Evolutionary conservation across 2,113 vertebrate genomes (phyloP), one percentile per base, ranked within the genome.

Genomic region (Semnornis frantzii): DNA sequence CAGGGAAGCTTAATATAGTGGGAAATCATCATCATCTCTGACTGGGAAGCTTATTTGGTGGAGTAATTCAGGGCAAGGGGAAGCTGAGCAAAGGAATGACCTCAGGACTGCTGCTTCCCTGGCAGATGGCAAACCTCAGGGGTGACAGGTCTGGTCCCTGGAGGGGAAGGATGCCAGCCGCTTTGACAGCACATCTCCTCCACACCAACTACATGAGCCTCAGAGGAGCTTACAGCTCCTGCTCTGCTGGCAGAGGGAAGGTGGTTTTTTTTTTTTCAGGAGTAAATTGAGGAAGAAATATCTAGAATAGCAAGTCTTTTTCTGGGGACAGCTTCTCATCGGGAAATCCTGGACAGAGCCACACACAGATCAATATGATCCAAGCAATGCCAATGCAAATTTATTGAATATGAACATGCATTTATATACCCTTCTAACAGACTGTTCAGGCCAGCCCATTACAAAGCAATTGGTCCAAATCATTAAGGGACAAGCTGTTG

Each of bases 121-220:
- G 63, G 10, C 92, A 87, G 76, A 92, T 79, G 76, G 66, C 74
- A 94, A 87, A 94, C 18, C 71, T 87, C 80, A 64, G 39, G 76
- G 76, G 79, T 2, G 18, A 82, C 50, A 88, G 0, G 1, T 88
- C 82, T n/a, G 18, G 12, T 87, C 25, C 58, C 70, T 2, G 3
- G 6, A 3, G 79, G 33, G 31, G 42, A 82, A 84, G 62, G 25
- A 76, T 72, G 74, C 33, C 4, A 3, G 68, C 31, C 37, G 14
- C 33, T 89, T 64, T 93, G 92, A 78, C 83, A 91, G 77, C 42
- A 33, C 57, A n/a, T 69, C 63, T 57, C 6, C 66, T 39, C 58
- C 52, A 44, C 33, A 63, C 28, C 1, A 8, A 63, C 59, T 14
- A 11, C 65, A 60, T 28, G 48, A 64, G 84, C 90, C 73, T 74